Evolutionary conservation across 1,140 invertebrate species (phyloP).

Genomic region (Cherax quadricarinatus): DNA sequence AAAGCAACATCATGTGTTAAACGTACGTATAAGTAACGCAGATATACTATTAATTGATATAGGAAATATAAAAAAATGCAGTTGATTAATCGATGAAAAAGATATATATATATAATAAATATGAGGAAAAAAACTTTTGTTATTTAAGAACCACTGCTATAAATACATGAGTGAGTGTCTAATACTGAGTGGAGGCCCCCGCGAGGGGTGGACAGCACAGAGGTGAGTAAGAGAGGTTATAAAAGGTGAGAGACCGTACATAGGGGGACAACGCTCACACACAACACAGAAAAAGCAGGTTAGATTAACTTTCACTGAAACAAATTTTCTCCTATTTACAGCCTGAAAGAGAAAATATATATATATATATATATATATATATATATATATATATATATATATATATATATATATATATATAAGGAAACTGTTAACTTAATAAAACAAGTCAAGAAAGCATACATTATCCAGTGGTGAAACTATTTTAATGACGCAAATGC

Average conservation of each 20-base stretch:
- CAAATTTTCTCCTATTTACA: conserved; percentile 9
- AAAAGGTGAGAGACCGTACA: background rate
- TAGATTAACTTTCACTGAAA: conserved; percentile 10
- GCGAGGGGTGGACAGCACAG: background rate
- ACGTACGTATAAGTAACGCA: conserved; percentile 10
- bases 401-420: no score
- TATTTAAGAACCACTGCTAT: conserved; percentile 4
- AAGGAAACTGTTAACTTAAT: background rate
- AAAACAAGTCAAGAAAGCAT: background rate
- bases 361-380: background rate
- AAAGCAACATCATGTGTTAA: conserved; percentile 28
- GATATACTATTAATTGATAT: conserved; percentile 22
- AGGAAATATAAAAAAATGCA: conserved; percentile 22
- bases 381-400: background rate
- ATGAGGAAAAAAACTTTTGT: conserved; percentile 1
- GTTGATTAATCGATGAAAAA: conserved; percentile 35
- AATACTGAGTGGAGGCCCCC: background rate
- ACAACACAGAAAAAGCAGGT: conserved; percentile 11
- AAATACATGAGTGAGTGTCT: background rate
- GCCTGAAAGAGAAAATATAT: conserved; percentile 4
- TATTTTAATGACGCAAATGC: background rate
- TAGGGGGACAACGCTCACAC: conserved; percentile 1
- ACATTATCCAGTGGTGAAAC: background rate
- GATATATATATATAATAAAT: conserved; percentile 8
- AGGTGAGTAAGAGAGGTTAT: conserved; percentile 9